A percentile compares a stretch with the other conserved stretches of the same genome.
Conservation (phyloP, 2,113 vertebrate genomes). For the Tragelaphus strepsiceros region DNA sequence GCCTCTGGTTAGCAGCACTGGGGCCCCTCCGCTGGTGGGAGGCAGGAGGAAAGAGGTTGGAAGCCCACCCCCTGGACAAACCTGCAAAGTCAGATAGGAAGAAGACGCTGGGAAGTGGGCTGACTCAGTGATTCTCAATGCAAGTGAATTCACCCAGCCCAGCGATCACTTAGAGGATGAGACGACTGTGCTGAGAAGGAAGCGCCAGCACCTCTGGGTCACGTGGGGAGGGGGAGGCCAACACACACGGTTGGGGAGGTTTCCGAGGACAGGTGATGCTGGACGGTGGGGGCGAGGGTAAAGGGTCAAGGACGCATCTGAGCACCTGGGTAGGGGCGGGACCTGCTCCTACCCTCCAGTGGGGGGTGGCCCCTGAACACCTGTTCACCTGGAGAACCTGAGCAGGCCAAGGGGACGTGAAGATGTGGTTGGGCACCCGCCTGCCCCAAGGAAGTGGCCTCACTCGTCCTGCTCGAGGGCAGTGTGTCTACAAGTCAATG, state of each 20-base stretch:
- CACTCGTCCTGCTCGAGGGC: background rate
- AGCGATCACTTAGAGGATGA: accelerated
- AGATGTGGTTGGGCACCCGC: accelerated
- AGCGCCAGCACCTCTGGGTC: background rate
- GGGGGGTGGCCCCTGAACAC: background rate
- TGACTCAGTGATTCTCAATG: accelerated
- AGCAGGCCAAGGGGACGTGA: accelerated
- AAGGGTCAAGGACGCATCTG: too few species aligned
- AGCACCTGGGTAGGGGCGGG: background rate
- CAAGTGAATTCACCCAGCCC: background rate
- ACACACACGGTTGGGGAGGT: background rate
- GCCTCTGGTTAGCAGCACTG: background rate
- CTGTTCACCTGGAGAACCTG: background rate
- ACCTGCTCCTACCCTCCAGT: background rate
- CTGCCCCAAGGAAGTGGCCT: background rate
- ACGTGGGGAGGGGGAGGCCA: accelerated
- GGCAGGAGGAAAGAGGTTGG: background rate
- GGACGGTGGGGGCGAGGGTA: accelerated
- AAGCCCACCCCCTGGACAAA: background rate
- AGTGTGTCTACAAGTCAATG: background rate
- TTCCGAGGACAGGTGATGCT: background rate
- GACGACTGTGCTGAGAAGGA: background rate
- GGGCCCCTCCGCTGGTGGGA: accelerated
- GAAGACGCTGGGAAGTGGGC: too few species aligned
- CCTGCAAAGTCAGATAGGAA: background rate